A percentile compares a stretch with the other conserved stretches of the same genome.
Conservation (phyloP, 2,888 invertebrate species). For the Acleris sparsana region DNA sequence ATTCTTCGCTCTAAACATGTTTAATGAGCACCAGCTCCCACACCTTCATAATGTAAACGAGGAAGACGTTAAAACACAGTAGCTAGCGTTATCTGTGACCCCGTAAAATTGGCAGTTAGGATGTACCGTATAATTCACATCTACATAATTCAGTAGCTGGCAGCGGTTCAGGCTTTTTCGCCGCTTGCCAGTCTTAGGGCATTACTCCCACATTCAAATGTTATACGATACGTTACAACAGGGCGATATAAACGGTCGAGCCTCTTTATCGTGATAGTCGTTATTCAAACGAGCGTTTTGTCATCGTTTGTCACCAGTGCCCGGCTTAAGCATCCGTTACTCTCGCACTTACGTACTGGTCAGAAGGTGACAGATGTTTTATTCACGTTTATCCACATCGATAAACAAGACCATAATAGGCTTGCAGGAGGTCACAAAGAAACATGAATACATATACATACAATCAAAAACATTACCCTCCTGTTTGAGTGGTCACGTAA, state of each 20-base stretch:
- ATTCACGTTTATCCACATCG: too few species aligned
- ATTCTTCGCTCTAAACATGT: not conserved
- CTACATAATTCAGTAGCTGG: slow-evolving; percentile 27
- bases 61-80: slow-evolving; percentile 11
- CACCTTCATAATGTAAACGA: not conserved
- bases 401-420: too few species aligned
- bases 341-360: too few species aligned
- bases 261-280: not conserved
- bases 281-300: not conserved
- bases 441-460: too few species aligned
- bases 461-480: too few species aligned
- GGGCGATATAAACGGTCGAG: slow-evolving; percentile 2
- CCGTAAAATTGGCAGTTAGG: slow-evolving; percentile 12
- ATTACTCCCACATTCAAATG: slow-evolving; percentile 27
- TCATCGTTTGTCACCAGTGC: too few species aligned
- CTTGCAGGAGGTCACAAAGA: too few species aligned
- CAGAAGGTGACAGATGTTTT: too few species aligned
- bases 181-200: slow-evolving; percentile 17
- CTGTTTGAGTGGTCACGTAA: too few species aligned
- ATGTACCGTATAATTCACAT: slow-evolving; percentile 23
- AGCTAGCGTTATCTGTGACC: slow-evolving; percentile 11
- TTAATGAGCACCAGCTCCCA: not conserved
- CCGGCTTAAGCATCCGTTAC: too few species aligned
- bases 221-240: slow-evolving; percentile 25
- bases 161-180: slow-evolving; percentile 11